A percentile compares a stretch with the other conserved stretches of the same genome.
phyloP scores from a whole-genome alignment of 2,888 invertebrate species.

The Eurytoma californica region DNA sequence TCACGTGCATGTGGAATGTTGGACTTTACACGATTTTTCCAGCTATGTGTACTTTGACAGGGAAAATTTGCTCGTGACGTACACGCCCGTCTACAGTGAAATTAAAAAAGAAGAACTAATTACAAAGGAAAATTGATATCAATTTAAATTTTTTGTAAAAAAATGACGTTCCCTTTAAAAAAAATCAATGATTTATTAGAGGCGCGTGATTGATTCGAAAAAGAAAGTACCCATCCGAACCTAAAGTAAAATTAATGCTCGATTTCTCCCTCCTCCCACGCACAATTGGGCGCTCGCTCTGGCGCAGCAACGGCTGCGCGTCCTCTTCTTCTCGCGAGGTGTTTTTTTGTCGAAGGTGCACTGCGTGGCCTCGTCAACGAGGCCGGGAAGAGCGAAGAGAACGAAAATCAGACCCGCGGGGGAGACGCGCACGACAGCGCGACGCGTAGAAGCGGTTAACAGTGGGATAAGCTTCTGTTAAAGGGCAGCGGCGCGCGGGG shows the following conservation, averaged over 20 bases:
- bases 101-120: too few relatives aligned
- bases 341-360: neutral
- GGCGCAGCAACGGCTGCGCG: neutral
- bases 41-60: neutral
- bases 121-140: too few relatives aligned
- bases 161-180: neutral
- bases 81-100: too few relatives aligned
- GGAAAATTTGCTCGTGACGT: neutral
- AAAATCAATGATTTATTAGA: slow-evolving; percentile 30
- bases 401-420: slow-evolving; percentile 7
- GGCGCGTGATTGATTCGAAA: slow-evolving; percentile 32
- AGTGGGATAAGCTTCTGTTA: slow-evolving; percentile 54
- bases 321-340: neutral
- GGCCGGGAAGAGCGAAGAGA: neutral
- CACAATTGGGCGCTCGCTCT: neutral
- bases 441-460: slow-evolving; percentile 28
- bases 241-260: slow-evolving; percentile 43
- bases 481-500: slow-evolving; percentile 50
- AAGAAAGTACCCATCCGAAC: slow-evolving; percentile 12
- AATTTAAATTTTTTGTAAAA: too few relatives aligned
- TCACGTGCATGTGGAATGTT: neutral
- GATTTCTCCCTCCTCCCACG: slow-evolving; percentile 1
- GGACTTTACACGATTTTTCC: neutral
- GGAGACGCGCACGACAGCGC: neutral
- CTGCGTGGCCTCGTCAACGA: neutral